Conservation (phyloP, 2,888 invertebrate genomes). For the Brachypalpus laphriformis region DNA sequence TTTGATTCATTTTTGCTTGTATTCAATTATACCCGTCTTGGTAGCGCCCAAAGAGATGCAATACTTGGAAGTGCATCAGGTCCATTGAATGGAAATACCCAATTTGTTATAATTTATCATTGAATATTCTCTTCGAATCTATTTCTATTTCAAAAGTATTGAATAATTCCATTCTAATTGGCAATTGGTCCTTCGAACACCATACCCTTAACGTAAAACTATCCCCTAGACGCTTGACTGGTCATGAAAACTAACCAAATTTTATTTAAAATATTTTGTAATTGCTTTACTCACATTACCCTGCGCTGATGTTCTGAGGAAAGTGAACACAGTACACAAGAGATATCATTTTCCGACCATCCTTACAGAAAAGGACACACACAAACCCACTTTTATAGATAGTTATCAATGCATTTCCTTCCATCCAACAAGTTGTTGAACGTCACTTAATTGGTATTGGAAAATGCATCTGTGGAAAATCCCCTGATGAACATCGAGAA, state of each 20-base stretch:
- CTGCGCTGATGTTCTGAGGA: background rate
- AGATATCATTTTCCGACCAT: background rate
- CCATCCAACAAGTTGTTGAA: conserved; percentile 60
- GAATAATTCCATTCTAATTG: background rate
- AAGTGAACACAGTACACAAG: background rate
- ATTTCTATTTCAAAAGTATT: background rate
- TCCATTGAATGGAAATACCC: background rate
- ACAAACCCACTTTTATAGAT: background rate
- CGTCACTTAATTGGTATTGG: conserved; percentile 66
- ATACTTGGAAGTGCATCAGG: background rate
- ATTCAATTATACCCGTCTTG: too few relatives aligned
- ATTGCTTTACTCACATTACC: conserved; percentile 18
- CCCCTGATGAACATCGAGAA: conserved; percentile 56
- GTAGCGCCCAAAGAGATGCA: background rate
- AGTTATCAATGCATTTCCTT: conserved; percentile 6
- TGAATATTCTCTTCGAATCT: conserved; percentile 17
- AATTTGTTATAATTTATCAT: background rate
- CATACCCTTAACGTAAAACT: background rate
- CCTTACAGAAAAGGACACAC: background rate
- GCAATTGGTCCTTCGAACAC: background rate
- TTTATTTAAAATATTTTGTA: background rate
- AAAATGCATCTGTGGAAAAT: conserved; percentile 62
- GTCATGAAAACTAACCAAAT: conserved; percentile 2
- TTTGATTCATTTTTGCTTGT: too few relatives aligned
- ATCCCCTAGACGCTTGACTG: background rate